phyloP scores from a whole-genome alignment of 2,888 invertebrate species.

The Monochamus alternatus region DNA sequence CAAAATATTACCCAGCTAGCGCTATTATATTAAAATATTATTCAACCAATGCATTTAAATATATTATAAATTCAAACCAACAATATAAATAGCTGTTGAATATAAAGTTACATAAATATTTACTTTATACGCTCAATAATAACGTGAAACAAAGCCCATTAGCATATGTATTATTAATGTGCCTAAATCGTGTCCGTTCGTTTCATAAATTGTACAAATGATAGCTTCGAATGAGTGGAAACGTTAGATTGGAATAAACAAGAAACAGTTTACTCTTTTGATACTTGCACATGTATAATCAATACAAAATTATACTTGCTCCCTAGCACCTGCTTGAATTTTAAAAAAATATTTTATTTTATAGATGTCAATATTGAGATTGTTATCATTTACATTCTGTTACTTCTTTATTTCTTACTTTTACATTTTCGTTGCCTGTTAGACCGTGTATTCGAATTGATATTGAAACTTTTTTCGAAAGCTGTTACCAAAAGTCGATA shows the following conservation, averaged over 20 bases:
- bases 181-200: background rate
- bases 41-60: slow-evolving; percentile 18
- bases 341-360: background rate
- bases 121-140: slow-evolving; percentile 5
- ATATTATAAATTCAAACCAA: slow-evolving; percentile 20
- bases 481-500: too few species aligned
- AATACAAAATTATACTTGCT: too few species aligned
- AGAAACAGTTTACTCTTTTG: too few species aligned
- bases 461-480: too few species aligned
- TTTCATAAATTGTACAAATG: slow-evolving; percentile 23
- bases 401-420: too few species aligned
- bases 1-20: slow-evolving; percentile 6
- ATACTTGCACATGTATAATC: background rate
- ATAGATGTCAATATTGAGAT: background rate
- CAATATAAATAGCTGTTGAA: background rate
- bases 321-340: too few species aligned
- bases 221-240: background rate
- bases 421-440: too few species aligned
- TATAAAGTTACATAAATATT: slow-evolving; percentile 16
- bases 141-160: background rate
- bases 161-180: slow-evolving; percentile 8
- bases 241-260: too few species aligned
- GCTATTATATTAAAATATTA: slow-evolving; percentile 12
- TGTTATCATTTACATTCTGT: too few species aligned
- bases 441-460: too few species aligned